Evolutionary conservation across 1,140 invertebrate genomes (phyloP).

Genomic region (Papilio aristodemus): DNA sequence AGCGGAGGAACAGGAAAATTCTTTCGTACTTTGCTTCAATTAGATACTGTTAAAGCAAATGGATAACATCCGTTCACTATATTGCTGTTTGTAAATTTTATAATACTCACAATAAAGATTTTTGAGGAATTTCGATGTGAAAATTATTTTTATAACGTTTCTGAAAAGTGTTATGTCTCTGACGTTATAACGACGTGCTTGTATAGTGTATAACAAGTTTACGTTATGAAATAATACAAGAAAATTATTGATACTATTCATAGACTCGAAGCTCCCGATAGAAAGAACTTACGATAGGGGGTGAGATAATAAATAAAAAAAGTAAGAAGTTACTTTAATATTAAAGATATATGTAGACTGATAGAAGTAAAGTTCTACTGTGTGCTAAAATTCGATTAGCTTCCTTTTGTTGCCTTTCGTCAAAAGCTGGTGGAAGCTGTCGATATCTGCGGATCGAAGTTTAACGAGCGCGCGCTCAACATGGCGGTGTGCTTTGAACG

Average conservation of each 20-base stretch:
- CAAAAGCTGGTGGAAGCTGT: not conserved
- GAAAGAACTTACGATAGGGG: too few relatives aligned
- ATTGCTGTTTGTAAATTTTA: not conserved
- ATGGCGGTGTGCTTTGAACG: not conserved
- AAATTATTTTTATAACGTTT: too few relatives aligned
- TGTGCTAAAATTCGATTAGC: slow-evolving; percentile 4
- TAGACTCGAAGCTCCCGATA: too few relatives aligned
- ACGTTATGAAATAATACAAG: too few relatives aligned
- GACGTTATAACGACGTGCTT: too few relatives aligned
- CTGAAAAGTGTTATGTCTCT: too few relatives aligned
- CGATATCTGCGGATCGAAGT: not conserved
- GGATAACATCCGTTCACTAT: not conserved
- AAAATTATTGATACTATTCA: too few relatives aligned
- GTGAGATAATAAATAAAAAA: too few relatives aligned
- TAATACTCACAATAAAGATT: not conserved
- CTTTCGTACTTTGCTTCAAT: slow-evolving; percentile 9
- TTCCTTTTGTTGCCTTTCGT: not conserved
- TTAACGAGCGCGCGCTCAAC: not conserved
- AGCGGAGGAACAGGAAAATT: slow-evolving; percentile 3
- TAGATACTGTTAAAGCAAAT: slow-evolving; percentile 21
- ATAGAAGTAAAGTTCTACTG: not conserved
- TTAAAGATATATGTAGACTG: not conserved
- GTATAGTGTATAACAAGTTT: too few relatives aligned
- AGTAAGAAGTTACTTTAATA: too few relatives aligned
- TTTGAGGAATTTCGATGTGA: too few relatives aligned